Evolutionary conservation across 2,888 invertebrate species (phyloP), one percentile per base, ranked within the genome.

Genomic region (Orgyia antiqua): DNA sequence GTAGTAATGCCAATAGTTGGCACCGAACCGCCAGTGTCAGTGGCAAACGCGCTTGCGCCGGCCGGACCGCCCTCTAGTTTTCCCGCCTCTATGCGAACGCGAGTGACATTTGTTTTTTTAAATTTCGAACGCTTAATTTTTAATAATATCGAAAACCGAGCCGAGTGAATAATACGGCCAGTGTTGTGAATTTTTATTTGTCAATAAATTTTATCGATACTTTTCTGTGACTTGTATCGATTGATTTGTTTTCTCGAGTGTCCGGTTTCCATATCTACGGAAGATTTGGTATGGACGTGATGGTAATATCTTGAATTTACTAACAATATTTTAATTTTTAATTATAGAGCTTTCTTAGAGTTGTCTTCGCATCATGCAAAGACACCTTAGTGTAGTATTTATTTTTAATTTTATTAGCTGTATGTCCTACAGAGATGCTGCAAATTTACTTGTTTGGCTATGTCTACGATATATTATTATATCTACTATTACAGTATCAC

Each of bases 41-140:
- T 69, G 64, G 64, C 57, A 72, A 59, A 51, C 55, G 77, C 78
- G 80, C 69, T 67, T 68, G 72, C 77, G 79, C 64, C 65, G 69
- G 65, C 49, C 47, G 68, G 61, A 60, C 67, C 68, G 69, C 68
- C 73, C 68, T 58, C 45, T 41, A 57, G 47, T 48, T 62, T 69
- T 69, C 62, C 72, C 71, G 70, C 72, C 68, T 51, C 4, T 23
- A 58, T 58, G 50, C 53, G 46, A 62, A 60, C 73, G 74, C 70
- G 69, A 68, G 71, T 76, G 72, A 70, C 71, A 73, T 60, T 66
- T 58, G 43, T 38, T 60, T 20, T 23, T 62, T 58, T 41, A 40
- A 65, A 65, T 57, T 57, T 61, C 52, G 44, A 61, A 55, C 43
- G 24, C 42, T 1, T 3, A 23, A 15, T 4, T 10, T 23, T 3